Conservation (phyloP, 2,113 vertebrate species). For the Fregata magnificens region DNA sequence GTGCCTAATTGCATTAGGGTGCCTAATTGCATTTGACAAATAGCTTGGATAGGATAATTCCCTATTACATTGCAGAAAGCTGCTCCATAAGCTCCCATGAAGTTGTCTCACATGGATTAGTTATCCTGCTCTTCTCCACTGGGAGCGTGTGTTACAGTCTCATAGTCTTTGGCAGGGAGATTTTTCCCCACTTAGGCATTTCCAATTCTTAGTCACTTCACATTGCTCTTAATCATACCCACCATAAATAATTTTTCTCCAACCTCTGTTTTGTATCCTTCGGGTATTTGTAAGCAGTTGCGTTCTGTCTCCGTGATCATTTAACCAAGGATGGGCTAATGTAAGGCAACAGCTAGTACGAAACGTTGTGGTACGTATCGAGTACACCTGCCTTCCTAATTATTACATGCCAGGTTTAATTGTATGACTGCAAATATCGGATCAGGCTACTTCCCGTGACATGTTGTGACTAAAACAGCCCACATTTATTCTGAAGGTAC, state of each 20-base stretch:
- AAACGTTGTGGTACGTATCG: neutral
- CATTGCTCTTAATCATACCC: neutral
- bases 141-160: rapidly evolving
- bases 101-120: neutral
- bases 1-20: neutral
- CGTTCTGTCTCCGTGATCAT: neutral
- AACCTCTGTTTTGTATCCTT: neutral
- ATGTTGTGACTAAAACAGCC: constrained; percentile 50
- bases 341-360: neutral
- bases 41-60: neutral
- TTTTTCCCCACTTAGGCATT: neutral
- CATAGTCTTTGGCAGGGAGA: neutral
- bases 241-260: neutral
- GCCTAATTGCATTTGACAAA: neutral
- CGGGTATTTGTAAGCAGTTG: neutral
- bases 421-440: constrained; percentile 12
- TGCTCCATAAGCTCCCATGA: rapidly evolving
- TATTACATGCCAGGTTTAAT: constrained; percentile 66
- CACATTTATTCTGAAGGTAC: constrained; percentile 7
- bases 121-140: neutral
- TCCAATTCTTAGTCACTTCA: neutral
- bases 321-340: neutral
- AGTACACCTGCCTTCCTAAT: constrained; percentile 53
- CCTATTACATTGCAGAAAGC: rapidly evolving
- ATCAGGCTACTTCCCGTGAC: constrained; percentile 15